phyloP scores from a whole-genome alignment of 2,797 vertebrate genomes.

The Orientallactaga sibirica region DNA sequence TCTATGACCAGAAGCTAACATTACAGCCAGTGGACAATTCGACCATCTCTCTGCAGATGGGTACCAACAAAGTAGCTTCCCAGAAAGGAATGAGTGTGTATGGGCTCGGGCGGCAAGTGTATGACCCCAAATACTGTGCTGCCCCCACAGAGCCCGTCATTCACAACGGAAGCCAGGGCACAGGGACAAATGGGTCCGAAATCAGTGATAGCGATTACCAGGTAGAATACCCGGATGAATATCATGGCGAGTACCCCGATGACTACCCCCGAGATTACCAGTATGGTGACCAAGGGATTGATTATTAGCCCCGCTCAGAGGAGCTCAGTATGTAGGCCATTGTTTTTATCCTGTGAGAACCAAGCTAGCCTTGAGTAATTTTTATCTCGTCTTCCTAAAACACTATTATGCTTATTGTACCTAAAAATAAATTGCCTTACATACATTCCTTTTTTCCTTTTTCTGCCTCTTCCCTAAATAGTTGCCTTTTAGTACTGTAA shows the following conservation, averaged over 20 bases:
- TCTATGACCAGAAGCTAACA: slow-evolving; percentile 97
- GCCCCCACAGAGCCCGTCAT: slow-evolving; percentile 93
- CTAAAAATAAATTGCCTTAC: slow-evolving; percentile 90
- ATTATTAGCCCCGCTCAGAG: slow-evolving; percentile 91
- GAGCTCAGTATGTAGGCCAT: slow-evolving; percentile 91
- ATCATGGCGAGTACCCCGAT: slow-evolving; percentile 94
- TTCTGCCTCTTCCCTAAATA: slow-evolving; percentile 89
- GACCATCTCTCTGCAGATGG: slow-evolving; percentile 98
- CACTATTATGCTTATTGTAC: slow-evolving; percentile 89
- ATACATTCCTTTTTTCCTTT: slow-evolving; percentile 89
- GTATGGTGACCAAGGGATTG: slow-evolving; percentile 94
- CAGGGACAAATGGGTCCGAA: slow-evolving; percentile 96
- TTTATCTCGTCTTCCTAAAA: slow-evolving; percentile 90
- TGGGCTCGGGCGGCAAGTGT: slow-evolving; percentile 96
- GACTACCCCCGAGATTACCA: slow-evolving; percentile 93
- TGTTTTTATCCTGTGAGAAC: slow-evolving; percentile 92
- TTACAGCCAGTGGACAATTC: slow-evolving; percentile 95
- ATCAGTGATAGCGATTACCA: slow-evolving; percentile 98
- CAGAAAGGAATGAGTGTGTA: slow-evolving; percentile 98
- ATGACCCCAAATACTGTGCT: slow-evolving; percentile 97
- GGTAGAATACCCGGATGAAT: slow-evolving; percentile 95
- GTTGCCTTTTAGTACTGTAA: slow-evolving; percentile 90
- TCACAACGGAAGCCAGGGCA: slow-evolving; percentile 97
- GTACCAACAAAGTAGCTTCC: slow-evolving; percentile 97
- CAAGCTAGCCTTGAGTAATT: slow-evolving; percentile 95